These are phyloP conservation scores for Nyctalus aviator DNA, from an alignment of 2,797 vertebrate genomes.

Conservation along the genomic window DNA sequence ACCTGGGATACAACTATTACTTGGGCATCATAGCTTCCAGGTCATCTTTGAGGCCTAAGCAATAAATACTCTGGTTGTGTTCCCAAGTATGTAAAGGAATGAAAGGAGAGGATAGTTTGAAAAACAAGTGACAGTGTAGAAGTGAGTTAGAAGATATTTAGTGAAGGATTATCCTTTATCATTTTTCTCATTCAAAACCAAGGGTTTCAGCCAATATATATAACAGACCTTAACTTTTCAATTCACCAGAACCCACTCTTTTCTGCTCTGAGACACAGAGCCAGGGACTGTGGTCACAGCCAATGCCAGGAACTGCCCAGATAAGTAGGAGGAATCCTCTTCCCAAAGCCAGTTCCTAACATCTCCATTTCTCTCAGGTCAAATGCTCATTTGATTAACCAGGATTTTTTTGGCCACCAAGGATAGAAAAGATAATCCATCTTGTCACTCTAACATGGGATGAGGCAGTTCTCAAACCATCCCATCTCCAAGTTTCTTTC, in stretches of 20 bases:
- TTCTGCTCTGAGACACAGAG: conserved; percentile 24
- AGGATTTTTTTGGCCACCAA: conserved; percentile 52
- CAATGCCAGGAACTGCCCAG: not conserved
- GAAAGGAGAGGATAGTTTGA: not conserved
- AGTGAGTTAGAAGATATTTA: conserved; percentile 13
- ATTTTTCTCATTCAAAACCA: conserved; percentile 18
- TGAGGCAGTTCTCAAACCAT: conserved; percentile 51
- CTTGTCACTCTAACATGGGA: conserved; percentile 42
- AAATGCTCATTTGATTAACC: conserved; percentile 68
- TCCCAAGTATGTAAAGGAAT: not conserved
- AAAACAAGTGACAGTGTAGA: not conserved
- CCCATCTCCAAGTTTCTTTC: conserved; percentile 49
- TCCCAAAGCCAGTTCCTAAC: conserved; percentile 37
- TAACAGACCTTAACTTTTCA: not conserved
- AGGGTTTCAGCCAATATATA: not conserved
- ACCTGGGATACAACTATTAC: not conserved
- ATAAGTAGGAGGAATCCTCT: conserved; percentile 41
- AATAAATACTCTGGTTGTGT: not conserved
- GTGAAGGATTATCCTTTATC: conserved; percentile 4
- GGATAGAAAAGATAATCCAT: conserved; percentile 69
- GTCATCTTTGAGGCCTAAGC: not conserved
- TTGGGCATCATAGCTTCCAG: not conserved
- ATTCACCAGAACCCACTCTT: not conserved
- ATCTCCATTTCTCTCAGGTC: conserved; percentile 28
- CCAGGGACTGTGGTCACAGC: not conserved